A percentile compares a stretch with the other conserved stretches of the same genome.
Evolutionary conservation across 1,140 invertebrate genomes (phyloP).

Genomic region (Zophobas morio): DNA sequence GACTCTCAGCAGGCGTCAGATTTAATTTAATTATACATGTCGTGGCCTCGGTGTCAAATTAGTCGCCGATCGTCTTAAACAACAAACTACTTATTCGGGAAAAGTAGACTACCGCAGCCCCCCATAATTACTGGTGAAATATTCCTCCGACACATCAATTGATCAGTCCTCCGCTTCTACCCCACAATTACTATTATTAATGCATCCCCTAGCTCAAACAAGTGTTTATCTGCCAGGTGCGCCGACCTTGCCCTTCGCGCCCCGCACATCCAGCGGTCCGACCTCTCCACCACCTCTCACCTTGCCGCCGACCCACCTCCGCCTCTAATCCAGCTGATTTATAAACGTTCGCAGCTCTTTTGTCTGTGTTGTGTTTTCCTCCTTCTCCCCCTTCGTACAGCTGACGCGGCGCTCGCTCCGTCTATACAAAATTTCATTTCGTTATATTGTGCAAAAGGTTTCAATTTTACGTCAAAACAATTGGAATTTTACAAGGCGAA

Average conservation of each 20-base stretch:
- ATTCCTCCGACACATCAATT: too few species aligned
- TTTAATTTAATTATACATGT: too few species aligned
- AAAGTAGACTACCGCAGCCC: too few species aligned
- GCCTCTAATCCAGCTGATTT: conserved; percentile 36
- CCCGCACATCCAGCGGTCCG: conserved; percentile 2
- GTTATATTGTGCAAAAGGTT: conserved; percentile 41
- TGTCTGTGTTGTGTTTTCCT: conserved; percentile 41
- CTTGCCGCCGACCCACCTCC: conserved; percentile 27
- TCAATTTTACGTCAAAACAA: conserved; percentile 43
- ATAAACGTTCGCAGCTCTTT: conserved; percentile 42
- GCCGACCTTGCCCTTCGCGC: conserved; percentile 4
- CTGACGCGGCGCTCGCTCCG: conserved; percentile 35
- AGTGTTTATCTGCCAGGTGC: background rate
- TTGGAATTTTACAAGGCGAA: conserved; percentile 38
- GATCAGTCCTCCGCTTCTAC: too few species aligned
- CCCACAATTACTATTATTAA: too few species aligned
- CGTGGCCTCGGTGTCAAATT: too few species aligned
- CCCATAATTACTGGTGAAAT: too few species aligned
- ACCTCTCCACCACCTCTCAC: conserved; percentile 18
- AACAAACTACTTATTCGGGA: too few species aligned
- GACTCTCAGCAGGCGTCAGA: too few species aligned
- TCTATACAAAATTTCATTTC: conserved; percentile 39
- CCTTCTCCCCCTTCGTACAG: conserved; percentile 28
- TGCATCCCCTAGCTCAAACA: background rate
- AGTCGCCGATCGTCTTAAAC: too few species aligned